Conservation (phyloP, 2,797 vertebrate species). For the Threskiornis aethiopicus region DNA sequence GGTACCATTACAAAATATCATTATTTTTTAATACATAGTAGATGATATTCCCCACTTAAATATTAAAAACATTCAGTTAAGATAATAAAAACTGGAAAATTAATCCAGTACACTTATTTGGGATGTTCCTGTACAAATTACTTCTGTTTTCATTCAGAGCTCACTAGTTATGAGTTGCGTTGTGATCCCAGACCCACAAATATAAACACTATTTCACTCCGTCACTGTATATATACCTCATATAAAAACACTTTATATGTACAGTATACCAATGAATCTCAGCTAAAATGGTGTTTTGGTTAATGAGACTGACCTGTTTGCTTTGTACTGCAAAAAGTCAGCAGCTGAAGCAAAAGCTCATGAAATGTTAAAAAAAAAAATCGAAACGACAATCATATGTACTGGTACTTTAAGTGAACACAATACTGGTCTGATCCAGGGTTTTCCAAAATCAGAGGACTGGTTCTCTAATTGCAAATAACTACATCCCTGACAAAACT, state of each 20-base stretch:
- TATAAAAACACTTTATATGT: not conserved
- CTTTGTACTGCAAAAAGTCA: not conserved
- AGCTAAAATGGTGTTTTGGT: not conserved
- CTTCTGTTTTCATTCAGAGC: slow-evolving; percentile 6
- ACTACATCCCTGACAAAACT: slow-evolving; percentile 14
- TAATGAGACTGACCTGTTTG: not conserved
- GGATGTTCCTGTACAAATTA: not conserved
- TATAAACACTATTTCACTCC: slow-evolving; percentile 23
- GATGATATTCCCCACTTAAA: not conserved
- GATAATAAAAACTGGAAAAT: not conserved
- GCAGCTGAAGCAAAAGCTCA: not conserved
- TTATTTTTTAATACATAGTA: not conserved
- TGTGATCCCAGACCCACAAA: not conserved
- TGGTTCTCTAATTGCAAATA: not conserved
- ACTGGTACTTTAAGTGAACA: not conserved
- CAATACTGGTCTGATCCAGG: not conserved
- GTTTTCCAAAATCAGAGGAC: slow-evolving; percentile 23
- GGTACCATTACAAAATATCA: not conserved
- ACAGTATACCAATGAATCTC: not conserved
- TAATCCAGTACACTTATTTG: not conserved
- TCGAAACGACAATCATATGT: not conserved
- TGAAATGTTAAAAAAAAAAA: not conserved
- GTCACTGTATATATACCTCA: not conserved
- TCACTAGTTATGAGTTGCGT: slow-evolving; percentile 7
- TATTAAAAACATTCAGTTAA: not conserved